phyloP scores from a whole-genome alignment of 2,797 vertebrate genomes.

The Tapirus indicus region DNA sequence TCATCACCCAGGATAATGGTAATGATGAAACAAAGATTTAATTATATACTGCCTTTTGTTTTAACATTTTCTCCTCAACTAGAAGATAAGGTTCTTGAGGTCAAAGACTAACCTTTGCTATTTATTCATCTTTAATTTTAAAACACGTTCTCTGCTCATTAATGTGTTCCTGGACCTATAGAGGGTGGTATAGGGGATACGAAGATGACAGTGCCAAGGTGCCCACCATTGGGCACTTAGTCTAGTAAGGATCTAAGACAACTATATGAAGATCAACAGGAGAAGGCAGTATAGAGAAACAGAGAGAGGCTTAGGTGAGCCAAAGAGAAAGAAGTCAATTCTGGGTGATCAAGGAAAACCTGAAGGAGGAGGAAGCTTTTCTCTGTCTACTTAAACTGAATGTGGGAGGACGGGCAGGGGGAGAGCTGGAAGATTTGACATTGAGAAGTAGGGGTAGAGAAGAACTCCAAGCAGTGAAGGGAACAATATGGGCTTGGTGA shows the following conservation, averaged over 20 bases:
- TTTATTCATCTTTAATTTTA: not conserved
- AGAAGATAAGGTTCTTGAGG: not conserved
- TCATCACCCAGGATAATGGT: not conserved
- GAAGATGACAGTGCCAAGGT: not conserved
- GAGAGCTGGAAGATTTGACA: not conserved
- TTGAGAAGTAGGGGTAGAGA: not conserved
- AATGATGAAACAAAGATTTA: not conserved
- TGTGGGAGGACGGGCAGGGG: not conserved
- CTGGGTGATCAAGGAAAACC: not conserved
- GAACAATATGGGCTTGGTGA: not conserved
- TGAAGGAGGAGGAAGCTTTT: not conserved
- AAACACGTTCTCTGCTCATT: not conserved
- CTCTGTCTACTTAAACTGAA: not conserved
- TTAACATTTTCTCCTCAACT: not conserved
- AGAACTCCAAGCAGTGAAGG: not conserved
- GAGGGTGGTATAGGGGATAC: not conserved
- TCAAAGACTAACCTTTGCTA: not conserved
- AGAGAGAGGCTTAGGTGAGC: not conserved
- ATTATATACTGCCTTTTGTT: not conserved
- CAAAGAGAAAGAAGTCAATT: not conserved
- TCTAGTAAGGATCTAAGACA: not conserved
- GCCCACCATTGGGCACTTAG: not conserved
- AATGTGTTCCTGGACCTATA: not conserved
- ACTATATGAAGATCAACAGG: not conserved
- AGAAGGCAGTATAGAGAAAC: not conserved